phyloP scores from a whole-genome alignment of 2,888 invertebrate species.

The Oscheius sp. region DNA sequence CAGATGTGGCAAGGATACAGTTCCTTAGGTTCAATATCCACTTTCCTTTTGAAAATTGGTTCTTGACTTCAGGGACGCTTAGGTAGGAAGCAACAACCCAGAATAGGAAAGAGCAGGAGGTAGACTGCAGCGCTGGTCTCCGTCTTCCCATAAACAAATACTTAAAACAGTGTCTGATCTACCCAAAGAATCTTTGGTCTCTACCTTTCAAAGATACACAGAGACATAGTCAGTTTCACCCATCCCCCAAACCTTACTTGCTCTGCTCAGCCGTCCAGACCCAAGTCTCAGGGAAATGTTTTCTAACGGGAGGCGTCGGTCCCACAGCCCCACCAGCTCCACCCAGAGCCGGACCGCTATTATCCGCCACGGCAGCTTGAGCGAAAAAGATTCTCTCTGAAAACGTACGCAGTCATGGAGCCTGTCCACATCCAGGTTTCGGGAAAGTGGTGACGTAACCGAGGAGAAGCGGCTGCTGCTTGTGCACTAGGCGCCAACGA shows the following conservation, averaged over 20 bases:
- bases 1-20: no score
- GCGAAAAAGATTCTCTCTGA: constrained; percentile 27
- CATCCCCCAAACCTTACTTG: constrained; percentile 10
- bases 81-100: no score
- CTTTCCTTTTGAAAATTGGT: no score
- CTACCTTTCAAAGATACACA: no score
- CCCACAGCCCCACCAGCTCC: constrained; percentile 11
- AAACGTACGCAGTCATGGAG: constrained; percentile 2
- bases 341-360: neutral
- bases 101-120: no score
- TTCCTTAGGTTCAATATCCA: no score
- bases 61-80: no score
- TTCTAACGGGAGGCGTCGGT: constrained; percentile 10
- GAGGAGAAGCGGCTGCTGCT: neutral
- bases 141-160: no score
- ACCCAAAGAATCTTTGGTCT: no score
- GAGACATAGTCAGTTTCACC: no score
- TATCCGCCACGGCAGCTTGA: neutral
- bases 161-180: no score
- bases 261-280: constrained; percentile 30
- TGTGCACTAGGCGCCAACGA: constrained; percentile 18
- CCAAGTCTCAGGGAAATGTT: constrained; percentile 39
- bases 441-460: constrained; percentile 28
- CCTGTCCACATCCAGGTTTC: constrained; percentile 37
- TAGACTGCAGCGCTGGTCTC: no score